Percentiles rank a stretch among this genome's conserved stretches.
Conservation (phyloP, 2,797 vertebrate species). For the Neostethus bicornis region DNA sequence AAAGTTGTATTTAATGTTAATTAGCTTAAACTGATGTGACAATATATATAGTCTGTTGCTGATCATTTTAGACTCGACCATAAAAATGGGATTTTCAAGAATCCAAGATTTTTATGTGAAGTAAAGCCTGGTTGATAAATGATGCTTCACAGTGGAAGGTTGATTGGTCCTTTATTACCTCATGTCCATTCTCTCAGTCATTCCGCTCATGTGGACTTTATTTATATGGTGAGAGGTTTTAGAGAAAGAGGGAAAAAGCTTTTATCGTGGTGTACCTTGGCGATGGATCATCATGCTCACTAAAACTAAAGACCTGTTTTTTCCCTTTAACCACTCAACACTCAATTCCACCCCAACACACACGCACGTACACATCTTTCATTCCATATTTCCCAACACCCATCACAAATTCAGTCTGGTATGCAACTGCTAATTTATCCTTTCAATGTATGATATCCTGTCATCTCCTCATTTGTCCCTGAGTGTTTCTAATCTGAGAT, state of each 20-base stretch:
- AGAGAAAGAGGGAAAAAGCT: slow-evolving; percentile 70
- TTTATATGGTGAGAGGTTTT: slow-evolving; percentile 72
- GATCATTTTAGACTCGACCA: neutral
- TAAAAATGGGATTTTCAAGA: slow-evolving; percentile 6
- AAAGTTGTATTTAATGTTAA: no score
- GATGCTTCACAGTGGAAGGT: neutral
- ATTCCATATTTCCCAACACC: slow-evolving; percentile 74
- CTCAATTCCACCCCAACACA: slow-evolving; percentile 9
- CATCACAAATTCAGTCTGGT: slow-evolving; percentile 81
- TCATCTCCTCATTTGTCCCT: slow-evolving; percentile 88
- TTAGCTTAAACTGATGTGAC: neutral
- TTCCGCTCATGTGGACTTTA: slow-evolving; percentile 66
- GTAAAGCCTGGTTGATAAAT: neutral
- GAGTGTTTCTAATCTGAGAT: slow-evolving; percentile 96
- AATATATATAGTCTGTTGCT: neutral
- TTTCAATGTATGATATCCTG: slow-evolving; percentile 88
- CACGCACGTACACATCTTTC: no score
- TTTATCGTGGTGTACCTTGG: slow-evolving; percentile 76
- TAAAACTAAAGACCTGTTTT: slow-evolving; percentile 60
- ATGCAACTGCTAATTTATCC: slow-evolving; percentile 90
- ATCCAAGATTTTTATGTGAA: slow-evolving; percentile 2
- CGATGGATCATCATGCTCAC: slow-evolving; percentile 66
- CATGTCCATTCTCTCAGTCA: slow-evolving; percentile 37
- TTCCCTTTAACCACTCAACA: slow-evolving; percentile 61
- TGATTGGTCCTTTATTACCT: slow-evolving; percentile 28